Conservation (phyloP, 2,888 invertebrate species). For the Eupeodes luniger region DNA sequence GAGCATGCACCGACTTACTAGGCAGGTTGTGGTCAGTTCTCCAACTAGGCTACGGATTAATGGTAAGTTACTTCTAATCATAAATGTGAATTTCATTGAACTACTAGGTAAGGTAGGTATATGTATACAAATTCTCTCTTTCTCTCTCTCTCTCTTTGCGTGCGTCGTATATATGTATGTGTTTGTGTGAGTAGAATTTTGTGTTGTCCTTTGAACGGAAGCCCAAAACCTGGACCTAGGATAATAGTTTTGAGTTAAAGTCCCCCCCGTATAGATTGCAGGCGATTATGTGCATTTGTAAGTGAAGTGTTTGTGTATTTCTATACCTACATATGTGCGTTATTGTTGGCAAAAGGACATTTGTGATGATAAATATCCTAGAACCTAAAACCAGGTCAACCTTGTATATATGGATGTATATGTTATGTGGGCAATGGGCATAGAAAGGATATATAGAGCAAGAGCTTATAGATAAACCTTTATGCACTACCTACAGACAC, state of each 20-base stretch:
- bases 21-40: constrained; percentile 89
- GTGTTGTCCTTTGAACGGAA: constrained; percentile 8
- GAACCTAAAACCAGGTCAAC: constrained; percentile 55
- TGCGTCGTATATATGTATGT: constrained; percentile 4
- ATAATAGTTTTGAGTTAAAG: constrained; percentile 46
- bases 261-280: constrained; percentile 41
- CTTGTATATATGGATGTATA: neutral
- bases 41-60: constrained; percentile 89
- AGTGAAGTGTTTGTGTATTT: constrained; percentile 17
- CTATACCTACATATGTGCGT: neutral
- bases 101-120: neutral
- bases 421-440: neutral
- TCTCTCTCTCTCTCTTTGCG: neutral
- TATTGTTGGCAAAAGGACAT: neutral
- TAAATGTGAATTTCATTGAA: constrained; percentile 57
- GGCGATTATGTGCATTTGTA: constrained; percentile 46
- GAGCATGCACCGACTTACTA: constrained; percentile 90
- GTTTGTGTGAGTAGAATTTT: neutral
- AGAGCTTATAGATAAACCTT: neutral
- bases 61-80: constrained; percentile 85
- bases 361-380: constrained; percentile 44
- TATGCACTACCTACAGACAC: neutral
- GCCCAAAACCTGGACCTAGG: neutral
- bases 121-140: neutral
- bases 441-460: constrained; percentile 5